A percentile compares a stretch with the other conserved stretches of the same genome.
Conservation (phyloP, 64 coral and sea anemone species). For the Acropora yongei region DNA sequence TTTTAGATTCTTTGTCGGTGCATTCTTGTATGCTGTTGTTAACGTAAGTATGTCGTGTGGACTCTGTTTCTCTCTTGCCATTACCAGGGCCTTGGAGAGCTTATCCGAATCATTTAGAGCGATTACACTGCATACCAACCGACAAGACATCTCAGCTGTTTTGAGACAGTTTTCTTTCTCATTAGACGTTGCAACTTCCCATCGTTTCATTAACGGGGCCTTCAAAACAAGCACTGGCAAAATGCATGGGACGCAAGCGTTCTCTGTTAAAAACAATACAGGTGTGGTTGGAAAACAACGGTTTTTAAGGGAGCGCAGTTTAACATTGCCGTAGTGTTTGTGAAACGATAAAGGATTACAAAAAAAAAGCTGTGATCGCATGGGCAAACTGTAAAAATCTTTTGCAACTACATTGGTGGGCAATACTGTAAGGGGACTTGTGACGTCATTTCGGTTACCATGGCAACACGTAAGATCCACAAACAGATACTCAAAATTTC, state of each 20-base stretch:
- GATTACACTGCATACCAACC: constrained; percentile 25
- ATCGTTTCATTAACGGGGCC: background rate
- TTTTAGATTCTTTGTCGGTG: constrained; percentile 43
- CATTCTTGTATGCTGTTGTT: constrained; percentile 11
- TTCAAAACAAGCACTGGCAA: constrained; percentile 27
- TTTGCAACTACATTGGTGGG: background rate
- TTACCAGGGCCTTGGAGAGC: background rate
- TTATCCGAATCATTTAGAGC: constrained; percentile 18
- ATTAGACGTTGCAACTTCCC: constrained; percentile 9
- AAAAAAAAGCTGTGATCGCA: constrained; percentile 1
- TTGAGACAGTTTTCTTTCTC: constrained; percentile 14
- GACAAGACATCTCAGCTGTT: constrained; percentile 8
- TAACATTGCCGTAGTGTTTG: constrained; percentile 17
- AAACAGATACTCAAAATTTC: constrained; percentile 3
- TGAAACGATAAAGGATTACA: constrained; percentile 9
- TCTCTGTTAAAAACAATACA: constrained; percentile 36
- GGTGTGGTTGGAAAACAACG: constrained; percentile 13
- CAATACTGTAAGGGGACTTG: constrained; percentile 32
- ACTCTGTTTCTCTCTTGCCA: too few relatives aligned
- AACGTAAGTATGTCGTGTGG: background rate
- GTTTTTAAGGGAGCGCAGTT: background rate
- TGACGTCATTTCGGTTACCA: constrained; percentile 13
- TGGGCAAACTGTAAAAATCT: constrained; percentile 32
- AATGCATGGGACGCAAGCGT: constrained; percentile 14
- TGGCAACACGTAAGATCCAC: constrained; percentile 15